Base-by-base conservation (phyloP, 2,888 invertebrate species). In the Dynastes hyllus region DNA sequence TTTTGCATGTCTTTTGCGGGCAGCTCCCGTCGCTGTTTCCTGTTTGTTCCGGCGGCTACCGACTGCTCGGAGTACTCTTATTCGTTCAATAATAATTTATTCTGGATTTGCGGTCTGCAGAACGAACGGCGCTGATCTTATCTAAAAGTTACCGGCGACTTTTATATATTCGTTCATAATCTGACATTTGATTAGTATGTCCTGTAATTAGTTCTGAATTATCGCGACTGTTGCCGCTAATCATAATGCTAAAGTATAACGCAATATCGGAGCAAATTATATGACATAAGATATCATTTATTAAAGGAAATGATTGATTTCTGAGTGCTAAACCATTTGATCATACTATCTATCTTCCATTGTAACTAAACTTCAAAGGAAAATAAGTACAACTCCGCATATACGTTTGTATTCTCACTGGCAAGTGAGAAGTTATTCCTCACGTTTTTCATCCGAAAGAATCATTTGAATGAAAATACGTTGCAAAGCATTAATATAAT, bases 1-100 rank as follows among this genome's bases (percentile, higher is more conserved):
- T 83, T 85, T 85, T 85, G 85, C 85, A 85, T 85, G 85, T 84
- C 84, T 84, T 85, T 85, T 84, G 83, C 84, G 84, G 83, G 83
- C 80, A 81, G 81, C 80, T 81, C 82, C 80, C 80, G 81, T 81
- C 81, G 79, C 82, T 63, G 83, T 82, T 83, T 81, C 81, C 82
- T 82, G 80, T 81, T 81, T 83, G 81, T 80, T 81, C 79, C 80
- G 79, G 79, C 81, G 77, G 61, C 79, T 78, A 61, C 63, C 73
- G 78, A 80, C 79, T 81, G 29, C 40, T 45, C 22, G 40, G 45
- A 61, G 32, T 73, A 73, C 58, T 40, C 61, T 73, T 61, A 75
- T 75, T 75, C 61, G 63, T 75, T 75, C 45, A 80, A 82, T 81
- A 80, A 81, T 80, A 80, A 81, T 75, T 75, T 75, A 75, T 75